Evolutionary conservation across 2,888 invertebrate genomes (phyloP).

Genomic region (Polydrusus tereticollis): DNA sequence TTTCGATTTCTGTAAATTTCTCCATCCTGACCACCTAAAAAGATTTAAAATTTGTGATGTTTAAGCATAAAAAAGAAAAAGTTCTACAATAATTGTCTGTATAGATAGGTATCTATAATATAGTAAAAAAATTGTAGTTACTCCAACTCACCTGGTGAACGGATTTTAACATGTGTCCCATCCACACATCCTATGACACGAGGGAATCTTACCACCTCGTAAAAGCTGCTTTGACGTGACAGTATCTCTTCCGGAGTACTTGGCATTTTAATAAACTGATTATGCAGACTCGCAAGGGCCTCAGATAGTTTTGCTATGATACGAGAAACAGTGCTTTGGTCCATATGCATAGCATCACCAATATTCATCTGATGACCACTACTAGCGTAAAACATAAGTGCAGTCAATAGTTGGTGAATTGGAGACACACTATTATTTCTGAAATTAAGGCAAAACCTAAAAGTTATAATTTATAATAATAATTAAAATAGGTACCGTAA

Average conservation of each 20-base stretch:
- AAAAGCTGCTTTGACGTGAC: constrained; percentile 5
- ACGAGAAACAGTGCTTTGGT: constrained; percentile 15
- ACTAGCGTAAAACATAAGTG: constrained; percentile 21
- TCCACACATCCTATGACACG: too few relatives aligned
- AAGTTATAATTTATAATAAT: background rate
- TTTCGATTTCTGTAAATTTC: constrained; percentile 54
- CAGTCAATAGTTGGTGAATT: constrained; percentile 23
- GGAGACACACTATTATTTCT: constrained; percentile 30
- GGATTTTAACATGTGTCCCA: too few relatives aligned
- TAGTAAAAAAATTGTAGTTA: constrained; percentile 10
- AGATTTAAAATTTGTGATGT: background rate
- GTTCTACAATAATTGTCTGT: constrained; percentile 14
- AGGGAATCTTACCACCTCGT: constrained; percentile 7
- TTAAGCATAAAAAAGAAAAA: background rate
- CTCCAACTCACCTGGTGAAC: too few relatives aligned
- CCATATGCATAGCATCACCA: background rate
- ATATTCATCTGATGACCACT: constrained; percentile 16
- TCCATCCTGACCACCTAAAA: constrained; percentile 51
- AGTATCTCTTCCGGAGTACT: too few relatives aligned
- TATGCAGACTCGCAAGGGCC: background rate
- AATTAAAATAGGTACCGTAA: too few relatives aligned
- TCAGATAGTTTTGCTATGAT: background rate
- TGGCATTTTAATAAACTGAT: constrained; percentile 29
- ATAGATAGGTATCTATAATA: constrained; percentile 28
- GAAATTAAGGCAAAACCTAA: too few relatives aligned